A percentile compares a stretch with the other conserved stretches of the same genome.
Conservation (phyloP, 2,797 vertebrate species). For the Danio kyathit region DNA sequence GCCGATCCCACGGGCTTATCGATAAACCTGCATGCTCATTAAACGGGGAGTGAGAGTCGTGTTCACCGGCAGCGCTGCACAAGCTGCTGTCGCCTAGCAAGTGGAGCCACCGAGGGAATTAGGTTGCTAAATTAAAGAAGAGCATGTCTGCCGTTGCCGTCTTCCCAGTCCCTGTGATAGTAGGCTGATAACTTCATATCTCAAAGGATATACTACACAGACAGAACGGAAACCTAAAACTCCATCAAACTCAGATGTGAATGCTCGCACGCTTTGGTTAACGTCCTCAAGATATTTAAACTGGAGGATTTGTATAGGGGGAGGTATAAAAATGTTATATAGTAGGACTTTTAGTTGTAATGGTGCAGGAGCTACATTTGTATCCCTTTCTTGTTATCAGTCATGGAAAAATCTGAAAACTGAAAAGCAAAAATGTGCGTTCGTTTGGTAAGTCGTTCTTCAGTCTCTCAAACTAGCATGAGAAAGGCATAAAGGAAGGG, state of each 20-base stretch:
- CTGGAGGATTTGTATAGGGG: not conserved
- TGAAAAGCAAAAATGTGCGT: not conserved
- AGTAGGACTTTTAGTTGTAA: slow-evolving; percentile 10
- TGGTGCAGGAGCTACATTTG: not conserved
- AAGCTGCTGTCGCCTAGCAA: slow-evolving; percentile 30
- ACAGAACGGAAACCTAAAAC: slow-evolving; percentile 31
- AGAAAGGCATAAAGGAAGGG: not conserved
- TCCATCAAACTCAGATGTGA: slow-evolving; percentile 27
- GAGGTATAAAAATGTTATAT: not conserved
- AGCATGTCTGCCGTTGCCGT: slow-evolving; percentile 29
- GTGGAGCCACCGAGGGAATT: slow-evolving; percentile 45
- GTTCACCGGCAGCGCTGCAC: slow-evolving; percentile 31
- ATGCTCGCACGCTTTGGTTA: not conserved
- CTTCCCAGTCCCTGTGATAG: slow-evolving; percentile 43
- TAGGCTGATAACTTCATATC: slow-evolving; percentile 55
- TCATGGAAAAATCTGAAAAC: slow-evolving; percentile 35
- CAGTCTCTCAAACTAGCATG: not conserved
- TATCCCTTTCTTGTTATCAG: not conserved
- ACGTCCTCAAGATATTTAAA: not conserved
- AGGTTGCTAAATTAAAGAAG: slow-evolving; percentile 53
- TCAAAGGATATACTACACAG: slow-evolving; percentile 44
- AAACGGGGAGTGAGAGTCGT: slow-evolving; percentile 46
- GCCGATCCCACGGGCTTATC: slow-evolving; percentile 55
- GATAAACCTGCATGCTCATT: slow-evolving; percentile 61
- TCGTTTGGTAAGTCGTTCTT: not conserved